Conservation (phyloP, 2,113 vertebrate genomes). For the Tor tambroides region DNA sequence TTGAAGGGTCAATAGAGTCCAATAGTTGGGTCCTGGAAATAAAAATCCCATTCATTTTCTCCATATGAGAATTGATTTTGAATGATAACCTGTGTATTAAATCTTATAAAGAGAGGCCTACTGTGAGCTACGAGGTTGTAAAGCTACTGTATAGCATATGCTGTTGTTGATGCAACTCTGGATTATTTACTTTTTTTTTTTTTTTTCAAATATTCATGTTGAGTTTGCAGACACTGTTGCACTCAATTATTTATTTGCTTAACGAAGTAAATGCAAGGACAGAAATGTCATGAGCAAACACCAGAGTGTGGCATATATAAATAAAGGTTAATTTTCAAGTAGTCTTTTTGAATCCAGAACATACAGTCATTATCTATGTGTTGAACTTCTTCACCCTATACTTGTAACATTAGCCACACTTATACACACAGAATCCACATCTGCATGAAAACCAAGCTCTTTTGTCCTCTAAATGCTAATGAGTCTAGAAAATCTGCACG, state of each 20-base stretch:
- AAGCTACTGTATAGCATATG: background rate
- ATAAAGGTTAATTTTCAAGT: background rate
- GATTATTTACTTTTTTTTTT: no score
- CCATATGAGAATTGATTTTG: background rate
- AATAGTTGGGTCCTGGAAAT: background rate
- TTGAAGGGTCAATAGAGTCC: background rate
- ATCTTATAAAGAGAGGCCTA: background rate
- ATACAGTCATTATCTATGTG: background rate
- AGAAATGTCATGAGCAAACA: slow-evolving; percentile 2
- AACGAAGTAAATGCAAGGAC: background rate
- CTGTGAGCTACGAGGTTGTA: background rate
- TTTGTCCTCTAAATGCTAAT: slow-evolving; percentile 29
- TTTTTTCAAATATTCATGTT: no score
- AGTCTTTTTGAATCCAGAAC: background rate
- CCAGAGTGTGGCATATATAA: background rate
- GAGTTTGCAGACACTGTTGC: background rate
- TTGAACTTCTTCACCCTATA: slow-evolving; percentile 5
- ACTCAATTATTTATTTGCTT: background rate
- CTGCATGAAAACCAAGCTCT: background rate
- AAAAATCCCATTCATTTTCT: background rate
- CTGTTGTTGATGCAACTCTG: background rate
- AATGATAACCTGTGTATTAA: background rate
- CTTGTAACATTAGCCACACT: background rate
- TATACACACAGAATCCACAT: slow-evolving; percentile 13
- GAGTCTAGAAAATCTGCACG: background rate